Evolutionary conservation across 2,888 invertebrate species (phyloP).

Genomic region (Luperina nickerlii): DNA sequence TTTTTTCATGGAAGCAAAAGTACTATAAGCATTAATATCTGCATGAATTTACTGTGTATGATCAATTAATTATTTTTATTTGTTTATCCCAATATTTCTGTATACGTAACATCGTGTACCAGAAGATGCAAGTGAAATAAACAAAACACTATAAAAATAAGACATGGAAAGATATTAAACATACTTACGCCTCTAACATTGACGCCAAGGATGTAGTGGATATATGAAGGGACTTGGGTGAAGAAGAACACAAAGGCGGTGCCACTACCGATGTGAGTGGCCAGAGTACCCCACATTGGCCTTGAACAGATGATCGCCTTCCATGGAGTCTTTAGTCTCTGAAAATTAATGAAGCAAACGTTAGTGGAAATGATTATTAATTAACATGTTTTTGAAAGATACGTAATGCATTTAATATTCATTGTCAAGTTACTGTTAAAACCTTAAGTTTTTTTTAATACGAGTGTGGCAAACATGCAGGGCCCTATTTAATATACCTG

Average conservation of each 20-base stretch:
- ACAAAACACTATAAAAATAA: background rate
- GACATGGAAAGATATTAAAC: background rate
- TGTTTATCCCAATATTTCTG: too few relatives aligned
- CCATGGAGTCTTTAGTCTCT: slow-evolving; percentile 87
- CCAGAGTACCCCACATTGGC: slow-evolving; percentile 88
- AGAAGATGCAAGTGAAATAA: too few relatives aligned
- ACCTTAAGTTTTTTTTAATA: too few relatives aligned
- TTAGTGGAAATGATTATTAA: background rate
- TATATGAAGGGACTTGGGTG: slow-evolving; percentile 92
- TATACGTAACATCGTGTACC: too few relatives aligned
- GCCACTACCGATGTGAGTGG: slow-evolving; percentile 88
- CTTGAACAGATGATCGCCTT: slow-evolving; percentile 85
- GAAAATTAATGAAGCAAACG: slow-evolving; percentile 33
- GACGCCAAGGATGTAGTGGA: slow-evolving; percentile 90
- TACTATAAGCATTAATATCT: too few relatives aligned
- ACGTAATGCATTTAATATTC: background rate
- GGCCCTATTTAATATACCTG: background rate
- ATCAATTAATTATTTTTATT: too few relatives aligned
- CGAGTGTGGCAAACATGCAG: too few relatives aligned
- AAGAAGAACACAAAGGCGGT: slow-evolving; percentile 91
- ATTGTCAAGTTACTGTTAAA: background rate
- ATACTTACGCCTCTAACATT: slow-evolving; percentile 80
- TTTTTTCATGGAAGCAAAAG: too few relatives aligned
- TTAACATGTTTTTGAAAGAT: background rate
- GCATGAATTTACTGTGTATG: too few relatives aligned